Conservation (phyloP, 2,888 invertebrate genomes). For the Globia sparganii region DNA sequence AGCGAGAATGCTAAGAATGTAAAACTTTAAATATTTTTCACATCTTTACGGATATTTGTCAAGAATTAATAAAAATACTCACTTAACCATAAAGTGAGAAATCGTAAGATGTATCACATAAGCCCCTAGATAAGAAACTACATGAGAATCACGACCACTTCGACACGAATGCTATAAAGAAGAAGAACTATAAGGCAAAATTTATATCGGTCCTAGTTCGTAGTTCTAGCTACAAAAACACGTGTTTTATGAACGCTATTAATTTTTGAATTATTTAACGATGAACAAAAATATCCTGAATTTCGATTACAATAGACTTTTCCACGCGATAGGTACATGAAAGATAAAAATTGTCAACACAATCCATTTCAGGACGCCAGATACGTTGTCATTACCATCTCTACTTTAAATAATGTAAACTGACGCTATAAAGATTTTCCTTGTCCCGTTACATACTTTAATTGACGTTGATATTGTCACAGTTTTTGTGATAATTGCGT, state of each 20-base stretch:
- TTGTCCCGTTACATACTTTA: constrained; percentile 10
- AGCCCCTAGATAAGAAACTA: no score
- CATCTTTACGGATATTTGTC: neutral
- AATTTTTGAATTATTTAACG: neutral
- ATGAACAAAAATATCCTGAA: neutral
- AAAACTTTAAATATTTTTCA: constrained; percentile 4
- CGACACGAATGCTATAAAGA: no score
- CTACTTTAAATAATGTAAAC: neutral
- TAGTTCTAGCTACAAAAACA: neutral
- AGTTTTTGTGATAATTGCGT: constrained; percentile 13
- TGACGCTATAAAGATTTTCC: constrained; percentile 11
- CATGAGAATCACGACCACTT: no score
- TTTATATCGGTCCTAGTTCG: neutral
- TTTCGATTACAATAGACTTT: neutral
- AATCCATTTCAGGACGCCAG: neutral
- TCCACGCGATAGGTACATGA: neutral
- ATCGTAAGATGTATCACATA: no score
- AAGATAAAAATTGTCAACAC: neutral
- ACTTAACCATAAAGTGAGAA: neutral
- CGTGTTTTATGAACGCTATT: neutral
- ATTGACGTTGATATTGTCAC: constrained; percentile 17
- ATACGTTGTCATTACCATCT: no score
- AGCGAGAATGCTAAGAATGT: neutral
- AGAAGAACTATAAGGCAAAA: neutral
- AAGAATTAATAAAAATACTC: neutral